phyloP scores from a whole-genome alignment of 37 sponge, comb jelly and placozoan genomes.

The Dysidea cf. avara region DNA sequence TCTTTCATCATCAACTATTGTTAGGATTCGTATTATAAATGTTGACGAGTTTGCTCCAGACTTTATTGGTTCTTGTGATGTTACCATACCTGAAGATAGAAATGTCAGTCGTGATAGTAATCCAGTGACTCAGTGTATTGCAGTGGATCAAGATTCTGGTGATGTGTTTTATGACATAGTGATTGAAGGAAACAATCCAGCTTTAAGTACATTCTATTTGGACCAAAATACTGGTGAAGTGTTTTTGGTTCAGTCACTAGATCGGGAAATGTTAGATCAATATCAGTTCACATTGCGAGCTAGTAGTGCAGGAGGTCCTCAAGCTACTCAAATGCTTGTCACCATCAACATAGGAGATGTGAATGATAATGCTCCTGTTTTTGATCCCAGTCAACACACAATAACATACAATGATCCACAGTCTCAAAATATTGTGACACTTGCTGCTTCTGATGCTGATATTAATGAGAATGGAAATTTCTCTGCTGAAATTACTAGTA shows the following conservation, averaged over 20 bases:
- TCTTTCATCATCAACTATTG: neutral
- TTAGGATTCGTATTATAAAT: slow-evolving; percentile 12
- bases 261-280: slow-evolving; percentile 37
- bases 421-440: slow-evolving; percentile 29
- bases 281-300: slow-evolving; percentile 41
- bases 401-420: slow-evolving; percentile 29
- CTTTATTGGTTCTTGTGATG: slow-evolving; percentile 6
- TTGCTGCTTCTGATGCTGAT: slow-evolving; percentile 68
- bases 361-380: slow-evolving; percentile 76
- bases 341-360: slow-evolving; percentile 44
- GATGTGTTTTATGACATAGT: neutral
- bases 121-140: neutral
- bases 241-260: slow-evolving; percentile 16
- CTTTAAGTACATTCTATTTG: slow-evolving; percentile 35
- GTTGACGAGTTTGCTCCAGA: slow-evolving; percentile 24
- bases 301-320: slow-evolving; percentile 21
- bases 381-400: slow-evolving; percentile 20
- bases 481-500: too few species aligned
- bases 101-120: neutral
- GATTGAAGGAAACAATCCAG: neutral
- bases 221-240: slow-evolving; percentile 55
- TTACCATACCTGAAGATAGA: slow-evolving; percentile 23
- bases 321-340: slow-evolving; percentile 25
- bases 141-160: slow-evolving; percentile 1
- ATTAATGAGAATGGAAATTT: neutral